Percentiles rank a stretch among this genome's conserved stretches.
Conservation (phyloP, 2,113 vertebrate species). For the Petaurus breviceps region DNA sequence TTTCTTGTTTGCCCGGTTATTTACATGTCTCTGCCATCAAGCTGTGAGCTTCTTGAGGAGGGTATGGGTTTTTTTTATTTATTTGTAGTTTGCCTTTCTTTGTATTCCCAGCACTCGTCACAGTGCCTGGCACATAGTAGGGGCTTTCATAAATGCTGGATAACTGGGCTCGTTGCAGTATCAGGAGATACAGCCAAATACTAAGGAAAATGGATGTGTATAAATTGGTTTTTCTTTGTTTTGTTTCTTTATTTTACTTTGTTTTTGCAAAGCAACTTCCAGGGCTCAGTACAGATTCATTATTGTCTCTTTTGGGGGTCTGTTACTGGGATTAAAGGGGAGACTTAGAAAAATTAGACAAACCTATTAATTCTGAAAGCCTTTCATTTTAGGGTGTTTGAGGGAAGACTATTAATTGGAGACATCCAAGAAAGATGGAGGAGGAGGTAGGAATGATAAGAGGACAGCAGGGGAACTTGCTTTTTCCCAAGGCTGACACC, state of each 20-base stretch:
- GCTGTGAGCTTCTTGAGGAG: background rate
- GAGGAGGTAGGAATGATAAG: background rate
- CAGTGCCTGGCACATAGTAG: background rate
- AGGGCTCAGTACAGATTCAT: background rate
- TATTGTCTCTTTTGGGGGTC: background rate
- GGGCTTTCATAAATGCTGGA: background rate
- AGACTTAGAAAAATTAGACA: background rate
- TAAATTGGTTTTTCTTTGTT: background rate
- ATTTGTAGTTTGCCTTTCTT: background rate
- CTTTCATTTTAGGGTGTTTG: background rate
- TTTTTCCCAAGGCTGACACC: background rate
- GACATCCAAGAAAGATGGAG: background rate
- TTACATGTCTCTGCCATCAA: background rate
- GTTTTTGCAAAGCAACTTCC: background rate
- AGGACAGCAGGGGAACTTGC: background rate
- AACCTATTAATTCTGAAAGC: background rate
- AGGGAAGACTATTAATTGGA: background rate
- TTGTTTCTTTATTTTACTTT: too few relatives aligned
- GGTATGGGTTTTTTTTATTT: background rate
- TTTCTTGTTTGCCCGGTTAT: background rate
- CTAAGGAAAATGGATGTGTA: background rate
- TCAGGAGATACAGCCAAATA: background rate
- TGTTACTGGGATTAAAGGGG: background rate
- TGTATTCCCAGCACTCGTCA: background rate
- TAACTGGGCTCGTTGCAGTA: background rate